Evolutionary conservation across 2,888 invertebrate species (phyloP).

Genomic region (Pegoplata infirma): DNA sequence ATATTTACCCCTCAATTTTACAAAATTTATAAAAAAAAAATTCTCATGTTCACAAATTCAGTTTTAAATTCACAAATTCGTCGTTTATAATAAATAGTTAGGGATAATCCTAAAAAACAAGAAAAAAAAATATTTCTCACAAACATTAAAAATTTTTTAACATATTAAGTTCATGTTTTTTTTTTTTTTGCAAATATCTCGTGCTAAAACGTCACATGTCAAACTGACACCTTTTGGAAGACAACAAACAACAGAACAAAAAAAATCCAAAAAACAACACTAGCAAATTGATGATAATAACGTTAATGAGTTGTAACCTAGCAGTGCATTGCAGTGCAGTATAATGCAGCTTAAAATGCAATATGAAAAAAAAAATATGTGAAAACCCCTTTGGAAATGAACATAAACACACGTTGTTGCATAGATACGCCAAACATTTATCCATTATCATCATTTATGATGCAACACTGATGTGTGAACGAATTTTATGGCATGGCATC

Average conservation of each 20-base stretch:
- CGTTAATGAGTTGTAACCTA: conserved; percentile 55
- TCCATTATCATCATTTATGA: conserved; percentile 52
- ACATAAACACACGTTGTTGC: background rate
- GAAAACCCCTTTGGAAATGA: background rate
- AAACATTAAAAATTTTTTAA: conserved; percentile 3
- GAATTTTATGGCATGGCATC: conserved; percentile 35
- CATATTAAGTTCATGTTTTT: background rate
- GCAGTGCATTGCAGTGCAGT: conserved; percentile 5
- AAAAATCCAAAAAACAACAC: conserved; percentile 1
- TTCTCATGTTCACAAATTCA: too few relatives aligned
- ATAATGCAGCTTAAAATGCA: background rate
- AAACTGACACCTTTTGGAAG: conserved; percentile 44
- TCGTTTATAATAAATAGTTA: too few relatives aligned
- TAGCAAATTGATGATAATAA: conserved; percentile 50
- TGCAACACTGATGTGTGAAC: conserved; percentile 54
- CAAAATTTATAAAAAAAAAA: too few relatives aligned
- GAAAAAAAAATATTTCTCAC: conserved; percentile 23
- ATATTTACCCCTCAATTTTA: too few relatives aligned
- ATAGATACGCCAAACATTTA: conserved; percentile 12
- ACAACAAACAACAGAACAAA: background rate
- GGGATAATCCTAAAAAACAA: background rate
- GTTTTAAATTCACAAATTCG: too few relatives aligned
- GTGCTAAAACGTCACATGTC: conserved; percentile 51
- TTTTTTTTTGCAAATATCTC: conserved; percentile 22
- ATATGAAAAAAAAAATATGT: too few relatives aligned